Conservation (phyloP, 2,113 vertebrate species). For the Rutilus rutilus region DNA sequence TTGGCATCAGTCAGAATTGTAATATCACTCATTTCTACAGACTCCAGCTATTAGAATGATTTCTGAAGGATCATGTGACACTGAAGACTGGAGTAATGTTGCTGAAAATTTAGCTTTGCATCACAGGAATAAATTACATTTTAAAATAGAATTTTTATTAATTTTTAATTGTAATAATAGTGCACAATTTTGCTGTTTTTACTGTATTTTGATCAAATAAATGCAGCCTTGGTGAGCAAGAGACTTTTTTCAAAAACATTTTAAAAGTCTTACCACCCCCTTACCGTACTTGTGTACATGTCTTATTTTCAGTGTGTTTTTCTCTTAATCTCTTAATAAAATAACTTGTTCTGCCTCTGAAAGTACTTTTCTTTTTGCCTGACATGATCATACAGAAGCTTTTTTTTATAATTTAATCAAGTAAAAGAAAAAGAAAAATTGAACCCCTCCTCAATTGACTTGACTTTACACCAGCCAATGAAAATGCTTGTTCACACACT, state of each 20-base stretch:
- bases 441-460: not conserved
- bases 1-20: not conserved
- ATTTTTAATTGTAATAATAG: not conserved
- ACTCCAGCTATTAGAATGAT: not conserved
- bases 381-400: not conserved
- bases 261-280: not conserved
- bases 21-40: not conserved
- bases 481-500: not conserved
- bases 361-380: not conserved
- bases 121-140: not conserved
- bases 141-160: not conserved
- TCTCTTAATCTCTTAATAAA: not conserved
- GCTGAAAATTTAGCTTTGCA: not conserved
- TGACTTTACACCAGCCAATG: not conserved
- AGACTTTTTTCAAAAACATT: not conserved
- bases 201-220: no score
- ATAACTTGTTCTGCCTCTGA: not conserved
- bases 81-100: not conserved
- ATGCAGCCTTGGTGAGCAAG: no score
- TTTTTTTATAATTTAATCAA: not conserved
- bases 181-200: not conserved
- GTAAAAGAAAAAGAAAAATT: no score
- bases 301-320: not conserved
- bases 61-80: not conserved
- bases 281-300: not conserved